Evolutionary conservation across 2,797 vertebrate genomes (phyloP), one percentile per base, ranked within the genome.

Genomic region (Coracias cyanogaster): DNA sequence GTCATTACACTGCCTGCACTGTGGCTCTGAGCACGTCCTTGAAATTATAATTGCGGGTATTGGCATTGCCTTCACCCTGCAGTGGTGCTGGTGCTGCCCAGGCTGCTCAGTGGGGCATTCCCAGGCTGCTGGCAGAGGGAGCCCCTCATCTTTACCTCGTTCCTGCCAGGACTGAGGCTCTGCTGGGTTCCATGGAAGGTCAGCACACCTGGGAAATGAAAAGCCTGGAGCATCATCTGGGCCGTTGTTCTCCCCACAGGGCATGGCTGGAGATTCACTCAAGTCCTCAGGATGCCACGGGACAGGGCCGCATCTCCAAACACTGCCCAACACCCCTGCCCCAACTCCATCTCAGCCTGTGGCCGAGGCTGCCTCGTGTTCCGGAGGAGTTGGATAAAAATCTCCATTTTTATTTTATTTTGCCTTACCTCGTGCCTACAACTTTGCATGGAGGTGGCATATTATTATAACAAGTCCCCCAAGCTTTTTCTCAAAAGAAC

Each of bases 381-480:
- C 72, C 6, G 35, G 51, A 79, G 71, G 73, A 90, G 80, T 0
- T 41, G 93, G 46, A 55, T 67, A n/a, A 80, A 48, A 61, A 90
- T 86, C 77, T 46, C 55, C 1, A 0, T 62, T 90, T 94, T 93
- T 24, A 33, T 31, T 91, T 93, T 58, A 57, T 93, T 95, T 94
- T 55, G 18, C 49, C 82, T 85, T 58, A 54, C 51, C 48, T 91
- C 13, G 19, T 96, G 93, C 92, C 95, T 95, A 85, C 89, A 93
- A 90, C 79, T 96, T 96, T 96, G 94, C 95, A 94, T 83, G 95
- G 95, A 95, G 94, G 92, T 90, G 92, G 94, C 93, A 90, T 35
- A 73, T 97, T 93, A 93, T 85, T 96, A 73, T 94, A 97, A 97
- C 95, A 96, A 97, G 96, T 96, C 96, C 97, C 96, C 84, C 95